Evolutionary conservation across 1,140 invertebrate species (phyloP).

Genomic region (Holotrichia oblita): DNA sequence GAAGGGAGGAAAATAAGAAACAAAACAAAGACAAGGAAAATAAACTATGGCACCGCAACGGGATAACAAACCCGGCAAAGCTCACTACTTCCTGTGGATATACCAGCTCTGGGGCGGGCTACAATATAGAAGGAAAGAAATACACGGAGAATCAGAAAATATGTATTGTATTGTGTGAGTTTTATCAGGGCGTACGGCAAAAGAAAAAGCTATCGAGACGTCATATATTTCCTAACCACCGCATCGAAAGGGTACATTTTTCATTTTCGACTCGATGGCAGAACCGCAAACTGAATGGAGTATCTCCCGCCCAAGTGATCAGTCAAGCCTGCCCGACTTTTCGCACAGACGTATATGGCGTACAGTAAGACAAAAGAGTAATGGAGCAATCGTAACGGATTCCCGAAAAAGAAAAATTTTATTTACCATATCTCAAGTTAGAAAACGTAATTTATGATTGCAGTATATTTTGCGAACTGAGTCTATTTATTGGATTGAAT

Average conservation of each 20-base stretch:
- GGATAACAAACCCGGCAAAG: neutral
- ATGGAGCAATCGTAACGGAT: too few relatives aligned
- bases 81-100: neutral
- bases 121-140: neutral
- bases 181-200: neutral
- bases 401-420: too few relatives aligned
- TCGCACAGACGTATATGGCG: too few relatives aligned
- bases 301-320: neutral
- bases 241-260: conserved; percentile 8
- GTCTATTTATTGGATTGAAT: too few relatives aligned
- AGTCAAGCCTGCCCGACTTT: neutral
- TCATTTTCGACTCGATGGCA: neutral
- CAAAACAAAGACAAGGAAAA: neutral
- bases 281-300: neutral
- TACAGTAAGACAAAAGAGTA: too few relatives aligned
- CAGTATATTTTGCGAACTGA: too few relatives aligned
- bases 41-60: neutral
- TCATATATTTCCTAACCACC: neutral
- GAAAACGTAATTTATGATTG: too few relatives aligned
- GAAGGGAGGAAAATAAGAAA: neutral
- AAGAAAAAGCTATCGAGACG: neutral
- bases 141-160: conserved; percentile 6
- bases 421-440: too few relatives aligned
- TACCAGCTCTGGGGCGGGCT: neutral
- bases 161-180: conserved; percentile 5